These are phyloP conservation scores for Notiomystis cincta DNA, from an alignment of 2,113 vertebrate species.

Conservation along the genomic window DNA sequence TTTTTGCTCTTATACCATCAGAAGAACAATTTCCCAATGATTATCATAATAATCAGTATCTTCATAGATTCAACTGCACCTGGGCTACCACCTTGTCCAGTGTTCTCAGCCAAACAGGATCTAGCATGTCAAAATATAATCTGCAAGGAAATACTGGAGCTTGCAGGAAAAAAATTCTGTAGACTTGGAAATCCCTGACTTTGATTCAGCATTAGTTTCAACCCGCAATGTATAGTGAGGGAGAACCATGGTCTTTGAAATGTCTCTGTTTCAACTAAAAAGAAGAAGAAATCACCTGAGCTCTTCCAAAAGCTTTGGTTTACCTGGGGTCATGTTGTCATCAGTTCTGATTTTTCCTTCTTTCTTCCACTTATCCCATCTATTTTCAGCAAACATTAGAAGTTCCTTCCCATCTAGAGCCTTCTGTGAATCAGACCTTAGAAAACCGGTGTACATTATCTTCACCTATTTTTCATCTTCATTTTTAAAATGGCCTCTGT, in stretches of 20 bases:
- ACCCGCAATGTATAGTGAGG: rapidly evolving
- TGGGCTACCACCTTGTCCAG: neutral
- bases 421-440: neutral
- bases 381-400: neutral
- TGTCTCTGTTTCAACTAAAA: neutral
- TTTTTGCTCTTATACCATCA: neutral
- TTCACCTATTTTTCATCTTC: neutral
- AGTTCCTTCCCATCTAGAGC: neutral
- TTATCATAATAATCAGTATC: neutral
- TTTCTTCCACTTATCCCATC: neutral
- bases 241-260: neutral
- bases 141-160: neutral
- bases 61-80: neutral
- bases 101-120: neutral
- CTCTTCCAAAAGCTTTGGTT: neutral
- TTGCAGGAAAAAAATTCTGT: neutral
- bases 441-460: neutral
- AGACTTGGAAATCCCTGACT: neutral
- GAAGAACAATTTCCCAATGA: neutral
- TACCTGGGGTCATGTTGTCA: neutral
- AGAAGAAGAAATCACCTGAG: neutral
- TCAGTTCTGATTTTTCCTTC: neutral
- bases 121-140: neutral
- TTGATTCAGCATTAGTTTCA: neutral
- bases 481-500: neutral